Base-by-base conservation (phyloP, 1,140 invertebrate genomes). In the Drosophila lowei region DNA sequence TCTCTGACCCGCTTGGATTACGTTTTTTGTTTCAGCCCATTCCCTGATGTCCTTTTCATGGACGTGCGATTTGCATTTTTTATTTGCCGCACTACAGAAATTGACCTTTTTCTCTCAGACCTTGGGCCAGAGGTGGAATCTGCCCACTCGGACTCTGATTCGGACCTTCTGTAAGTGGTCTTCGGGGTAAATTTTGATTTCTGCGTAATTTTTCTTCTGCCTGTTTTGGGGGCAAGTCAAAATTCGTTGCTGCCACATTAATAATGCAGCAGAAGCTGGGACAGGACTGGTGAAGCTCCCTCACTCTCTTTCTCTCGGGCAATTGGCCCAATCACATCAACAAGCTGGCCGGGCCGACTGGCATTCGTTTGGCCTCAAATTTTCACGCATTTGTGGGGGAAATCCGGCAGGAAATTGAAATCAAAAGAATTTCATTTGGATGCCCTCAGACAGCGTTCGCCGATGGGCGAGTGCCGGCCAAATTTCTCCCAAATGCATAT, bases 401-500 rank as follows among this genome's bases (percentile, higher is more conserved):
- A 53, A 34, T 58, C 11, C 25, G 41, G 56, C 48, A 54, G 80
- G 47, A 88, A 81, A 88, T 88, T 86, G 83, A 83, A 88, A 88
- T 64, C 56, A 88, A 88, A 88, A 70, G 70, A 83, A 78, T 47
- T 83, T 80, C 72, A 79, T 79, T 84, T 76, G 53, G 49, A 62
- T 48, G 59, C 43, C 41, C 15, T 25, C 30, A 30, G 30, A 30
- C 8, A 8, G 30, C 30, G 30, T 30, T 38, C 34, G 13, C 34
- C 34, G 34, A 13, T 38, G 34, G 34, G 0, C 9, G 30, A 34
- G 28, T 18, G 13, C 18, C 16, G 44, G 34, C 42, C 64, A 73
- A 86, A 86, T 83, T 66, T 86, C 78, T 79, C 88, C 86, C 88
- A 90, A 90, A 90, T 90, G 88, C 79, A 90, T 90, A 86, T 90